Conservation (phyloP, 2,797 vertebrate genomes). For the Ataeniobius toweri region DNA sequence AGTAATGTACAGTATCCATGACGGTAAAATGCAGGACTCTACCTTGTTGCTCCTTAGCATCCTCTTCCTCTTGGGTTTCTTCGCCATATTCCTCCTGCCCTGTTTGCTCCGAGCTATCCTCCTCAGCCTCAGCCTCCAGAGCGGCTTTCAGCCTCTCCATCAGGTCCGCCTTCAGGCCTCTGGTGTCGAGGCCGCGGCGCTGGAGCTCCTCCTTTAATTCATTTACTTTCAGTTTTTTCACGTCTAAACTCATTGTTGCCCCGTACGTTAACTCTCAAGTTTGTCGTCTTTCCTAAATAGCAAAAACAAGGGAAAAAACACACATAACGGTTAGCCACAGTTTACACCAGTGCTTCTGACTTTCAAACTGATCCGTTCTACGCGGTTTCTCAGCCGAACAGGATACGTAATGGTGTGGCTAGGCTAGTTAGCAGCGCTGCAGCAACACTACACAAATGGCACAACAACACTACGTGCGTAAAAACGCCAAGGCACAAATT, state of each 20-base stretch:
- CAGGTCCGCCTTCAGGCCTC: constrained; percentile 92
- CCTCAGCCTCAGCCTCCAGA: constrained; percentile 78
- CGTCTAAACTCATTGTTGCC: constrained; percentile 88
- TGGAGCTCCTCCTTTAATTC: constrained; percentile 95
- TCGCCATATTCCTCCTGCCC: constrained; percentile 28
- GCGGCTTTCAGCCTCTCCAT: constrained; percentile 89
- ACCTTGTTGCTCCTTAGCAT: constrained; percentile 51
- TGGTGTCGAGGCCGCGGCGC: constrained; percentile 89
- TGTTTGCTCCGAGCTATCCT: constrained; percentile 53
- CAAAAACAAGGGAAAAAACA: background rate
- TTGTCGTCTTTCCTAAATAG: constrained; percentile 10
- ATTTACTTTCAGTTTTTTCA: constrained; percentile 95
- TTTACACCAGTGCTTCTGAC: background rate
- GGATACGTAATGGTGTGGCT: constrained; percentile 34
- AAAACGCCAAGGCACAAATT: background rate
- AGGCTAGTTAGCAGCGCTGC: constrained; percentile 5
- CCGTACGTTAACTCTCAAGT: background rate
- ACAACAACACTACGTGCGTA: fast-evolving
- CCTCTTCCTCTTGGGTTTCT: constrained; percentile 32
- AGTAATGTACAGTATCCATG: background rate
- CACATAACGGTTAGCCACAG: background rate
- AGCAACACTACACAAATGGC: fast-evolving
- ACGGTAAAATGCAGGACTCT: background rate
- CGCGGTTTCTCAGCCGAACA: constrained; percentile 31
- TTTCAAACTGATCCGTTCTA: constrained; percentile 36